Conservation (phyloP, 2,797 vertebrate species). For the Luscinia megarhynchos region DNA sequence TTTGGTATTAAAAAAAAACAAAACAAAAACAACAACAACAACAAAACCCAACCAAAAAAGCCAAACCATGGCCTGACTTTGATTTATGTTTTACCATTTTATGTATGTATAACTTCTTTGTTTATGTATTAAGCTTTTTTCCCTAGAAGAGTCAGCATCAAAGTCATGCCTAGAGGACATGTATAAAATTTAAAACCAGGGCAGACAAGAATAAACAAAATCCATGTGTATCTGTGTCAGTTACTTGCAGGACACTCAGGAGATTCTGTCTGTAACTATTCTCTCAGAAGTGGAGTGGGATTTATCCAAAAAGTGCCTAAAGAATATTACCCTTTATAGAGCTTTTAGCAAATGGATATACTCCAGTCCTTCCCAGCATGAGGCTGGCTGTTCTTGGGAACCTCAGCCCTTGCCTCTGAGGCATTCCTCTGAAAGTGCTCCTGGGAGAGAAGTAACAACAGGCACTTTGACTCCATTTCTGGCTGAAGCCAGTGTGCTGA, state of each 20-base stretch:
- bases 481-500: neutral
- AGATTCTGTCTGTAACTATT: conserved; percentile 57
- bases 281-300: neutral
- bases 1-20: neutral
- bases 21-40: neutral
- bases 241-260: conserved; percentile 19
- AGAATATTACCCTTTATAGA: conserved; percentile 15
- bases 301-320: conserved; percentile 14
- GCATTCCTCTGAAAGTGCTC: neutral
- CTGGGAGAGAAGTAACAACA: conserved; percentile 21
- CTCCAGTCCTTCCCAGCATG: neutral
- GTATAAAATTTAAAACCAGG: conserved; percentile 74
- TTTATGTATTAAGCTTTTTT: conserved; percentile 59
- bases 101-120: conserved; percentile 70
- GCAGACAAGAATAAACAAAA: conserved; percentile 75
- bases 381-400: neutral
- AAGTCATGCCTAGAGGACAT: conserved; percentile 74
- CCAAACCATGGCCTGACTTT: conserved; percentile 11
- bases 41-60: neutral
- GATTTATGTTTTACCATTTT: conserved; percentile 69
- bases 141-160: conserved; percentile 68
- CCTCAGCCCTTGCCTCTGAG: neutral
- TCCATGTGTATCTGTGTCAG: conserved; percentile 71
- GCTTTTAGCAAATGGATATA: neutral
- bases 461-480: conserved; percentile 53